These are phyloP conservation scores for Notoglanidium macrostoma DNA, from an alignment of 2,797 vertebrate genomes.

Conservation along the genomic window DNA sequence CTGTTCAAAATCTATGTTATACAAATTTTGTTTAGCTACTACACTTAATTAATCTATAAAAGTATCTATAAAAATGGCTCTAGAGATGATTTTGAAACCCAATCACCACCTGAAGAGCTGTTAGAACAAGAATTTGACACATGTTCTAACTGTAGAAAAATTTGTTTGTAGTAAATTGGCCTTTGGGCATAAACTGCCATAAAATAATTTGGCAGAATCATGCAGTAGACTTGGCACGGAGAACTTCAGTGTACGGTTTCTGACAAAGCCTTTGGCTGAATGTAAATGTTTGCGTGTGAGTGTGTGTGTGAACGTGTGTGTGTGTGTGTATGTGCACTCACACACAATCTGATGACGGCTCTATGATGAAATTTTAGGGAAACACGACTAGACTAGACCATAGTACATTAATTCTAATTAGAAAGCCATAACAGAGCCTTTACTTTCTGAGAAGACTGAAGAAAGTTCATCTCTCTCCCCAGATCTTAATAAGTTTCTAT, in stretches of 20 bases:
- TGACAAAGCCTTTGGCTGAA: slow-evolving; percentile 10
- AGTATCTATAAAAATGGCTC: neutral
- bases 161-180: slow-evolving; percentile 17
- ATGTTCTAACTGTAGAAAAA: slow-evolving; percentile 18
- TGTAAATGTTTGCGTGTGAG: neutral
- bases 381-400: no score
- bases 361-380: no score
- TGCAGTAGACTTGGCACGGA: neutral
- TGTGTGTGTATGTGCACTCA: neutral
- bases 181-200: slow-evolving; percentile 26
- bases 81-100: neutral
- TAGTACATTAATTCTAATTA: no score
- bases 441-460: no score
- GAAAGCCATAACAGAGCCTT: no score
- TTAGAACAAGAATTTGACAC: neutral
- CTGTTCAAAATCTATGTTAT: neutral
- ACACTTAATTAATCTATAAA: slow-evolving; percentile 5
- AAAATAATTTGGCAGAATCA: slow-evolving; percentile 10
- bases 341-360: no score
- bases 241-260: neutral
- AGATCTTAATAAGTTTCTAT: no score
- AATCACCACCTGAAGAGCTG: slow-evolving; percentile 9
- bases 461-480: no score
- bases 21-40: neutral
- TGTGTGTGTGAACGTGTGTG: neutral